Evolutionary conservation across 1,140 invertebrate species (phyloP).

Genomic region (Dinoponera quadriceps): DNA sequence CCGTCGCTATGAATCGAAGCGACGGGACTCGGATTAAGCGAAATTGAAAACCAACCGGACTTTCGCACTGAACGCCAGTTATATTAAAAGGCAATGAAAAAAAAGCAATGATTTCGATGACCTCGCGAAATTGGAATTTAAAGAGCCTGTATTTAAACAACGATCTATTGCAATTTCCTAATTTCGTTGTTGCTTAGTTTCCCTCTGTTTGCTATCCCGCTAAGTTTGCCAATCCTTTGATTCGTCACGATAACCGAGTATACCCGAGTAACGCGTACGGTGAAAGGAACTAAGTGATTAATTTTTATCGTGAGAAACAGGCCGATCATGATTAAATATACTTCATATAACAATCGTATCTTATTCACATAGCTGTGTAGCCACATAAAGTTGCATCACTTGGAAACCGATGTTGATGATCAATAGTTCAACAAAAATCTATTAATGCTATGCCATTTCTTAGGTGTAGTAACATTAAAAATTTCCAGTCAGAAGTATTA

Average conservation of each 20-base stretch:
- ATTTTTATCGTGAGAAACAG: too few species aligned
- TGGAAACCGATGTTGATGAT: too few species aligned
- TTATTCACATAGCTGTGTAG: too few species aligned
- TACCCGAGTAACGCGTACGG: too few species aligned
- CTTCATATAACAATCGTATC: too few species aligned
- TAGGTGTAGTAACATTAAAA: too few species aligned
- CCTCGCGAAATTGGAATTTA: neutral
- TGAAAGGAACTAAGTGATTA: too few species aligned
- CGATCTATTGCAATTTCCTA: neutral
- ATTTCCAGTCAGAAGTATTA: too few species aligned
- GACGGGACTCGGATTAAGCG: conserved; percentile 41
- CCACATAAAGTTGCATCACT: too few species aligned
- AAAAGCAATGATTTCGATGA: conserved; percentile 8
- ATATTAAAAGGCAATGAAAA: conserved; percentile 26
- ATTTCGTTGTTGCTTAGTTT: neutral
- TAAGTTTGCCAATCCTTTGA: neutral
- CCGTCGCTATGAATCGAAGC: conserved; percentile 29
- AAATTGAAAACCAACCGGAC: conserved; percentile 41
- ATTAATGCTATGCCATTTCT: too few species aligned
- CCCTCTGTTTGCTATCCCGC: neutral
- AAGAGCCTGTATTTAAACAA: neutral
- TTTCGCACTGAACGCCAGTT: conserved; percentile 1
- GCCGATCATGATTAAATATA: too few species aligned
- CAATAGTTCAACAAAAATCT: too few species aligned
- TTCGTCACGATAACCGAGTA: neutral